Percentiles rank a stretch among this genome's conserved stretches.
Evolutionary conservation across 1,140 invertebrate genomes (phyloP).

Genomic region (Gerris buenoi): DNA sequence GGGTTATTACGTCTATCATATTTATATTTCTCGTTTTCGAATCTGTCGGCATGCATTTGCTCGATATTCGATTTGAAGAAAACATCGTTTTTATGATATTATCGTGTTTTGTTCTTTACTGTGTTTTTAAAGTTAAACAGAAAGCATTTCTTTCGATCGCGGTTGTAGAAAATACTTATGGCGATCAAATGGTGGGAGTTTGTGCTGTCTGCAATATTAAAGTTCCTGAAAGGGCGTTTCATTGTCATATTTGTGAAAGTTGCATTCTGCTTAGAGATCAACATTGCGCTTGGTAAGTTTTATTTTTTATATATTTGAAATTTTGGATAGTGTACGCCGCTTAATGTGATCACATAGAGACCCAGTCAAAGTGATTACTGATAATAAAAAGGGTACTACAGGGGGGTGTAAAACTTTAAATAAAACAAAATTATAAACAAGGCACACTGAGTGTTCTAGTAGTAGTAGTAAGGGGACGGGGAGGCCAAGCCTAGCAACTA

Average conservation of each 20-base stretch:
- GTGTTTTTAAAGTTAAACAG: conserved; percentile 39
- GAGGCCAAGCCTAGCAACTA: too few species aligned
- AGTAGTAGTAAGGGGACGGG: too few species aligned
- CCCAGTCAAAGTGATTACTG: too few species aligned
- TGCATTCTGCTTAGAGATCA: conserved; percentile 32
- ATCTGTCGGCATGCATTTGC: conserved; percentile 38
- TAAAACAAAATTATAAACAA: too few species aligned
- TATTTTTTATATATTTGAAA: too few species aligned
- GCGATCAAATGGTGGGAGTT: conserved; percentile 24
- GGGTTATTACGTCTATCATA: conserved; percentile 45
- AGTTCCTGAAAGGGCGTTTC: conserved; percentile 23
- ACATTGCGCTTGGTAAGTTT: conserved; percentile 36
- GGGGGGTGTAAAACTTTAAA: too few species aligned
- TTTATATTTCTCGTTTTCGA: conserved; percentile 51
- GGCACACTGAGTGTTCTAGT: too few species aligned
- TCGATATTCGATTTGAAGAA: conserved; percentile 50
- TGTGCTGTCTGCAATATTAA: conserved; percentile 23
- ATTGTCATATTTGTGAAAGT: conserved; percentile 31
- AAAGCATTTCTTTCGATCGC: conserved; percentile 28
- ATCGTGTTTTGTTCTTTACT: conserved; percentile 36
- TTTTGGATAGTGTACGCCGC: too few species aligned
- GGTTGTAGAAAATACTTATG: conserved; percentile 26
- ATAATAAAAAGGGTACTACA: too few species aligned
- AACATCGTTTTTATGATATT: conserved; percentile 44
- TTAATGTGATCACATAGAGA: too few species aligned